Base-by-base conservation (phyloP, 1,140 invertebrate genomes). In the Hesperophylax magnus region DNA sequence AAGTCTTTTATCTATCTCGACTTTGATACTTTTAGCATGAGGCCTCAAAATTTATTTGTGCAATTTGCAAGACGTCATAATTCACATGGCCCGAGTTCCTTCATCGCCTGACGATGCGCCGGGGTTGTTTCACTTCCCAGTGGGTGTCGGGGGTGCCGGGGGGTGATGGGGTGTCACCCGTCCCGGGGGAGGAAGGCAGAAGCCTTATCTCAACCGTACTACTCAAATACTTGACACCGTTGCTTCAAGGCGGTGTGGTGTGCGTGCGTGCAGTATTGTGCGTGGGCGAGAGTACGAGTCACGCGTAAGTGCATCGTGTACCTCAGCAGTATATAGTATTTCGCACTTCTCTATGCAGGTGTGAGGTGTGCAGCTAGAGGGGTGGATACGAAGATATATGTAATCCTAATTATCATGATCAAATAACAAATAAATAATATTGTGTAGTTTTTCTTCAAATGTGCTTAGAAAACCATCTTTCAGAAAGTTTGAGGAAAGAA, bases 161-260 rank as follows among this genome's bases (percentile, higher is more conserved):
- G 18, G 3, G 20, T 61, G 20, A 3, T 15, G 60, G 60, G 61
- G 56, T 58, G 56, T 58, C 61, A 24, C 20, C 18, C 61, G 14
- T 17, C 34, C 39, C 31, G 58, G 56, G 58, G 65, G 15, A 39
- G 78, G 78, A 27, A 58, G 78, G 17, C 52, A 69, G 61, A 72
- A 79, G 77, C 80, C 77, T 82, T 84, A 82, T 82, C 80, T 84
- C 72, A 60, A 77, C 74, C 81, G 81, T 82, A 82, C 78, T 79
- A 84, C 77, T 82, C 80, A 81, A 82, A 82, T 77, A 80, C 80
- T 84, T 81, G 79, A 83, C 82, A 81, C 79, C 61, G 82, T 81
- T 81, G 82, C 75, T 72, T 58, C 17, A 34, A 67, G 53, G 20
- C 39, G 39, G n/a, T 72, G n/a, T 24, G 47, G 75, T 78, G 71